Percentiles rank a stretch among this genome's conserved stretches.
These are phyloP conservation scores for Danionella cerebrum DNA, from an alignment of 2,113 vertebrate genomes.

Conservation along the genomic window DNA sequence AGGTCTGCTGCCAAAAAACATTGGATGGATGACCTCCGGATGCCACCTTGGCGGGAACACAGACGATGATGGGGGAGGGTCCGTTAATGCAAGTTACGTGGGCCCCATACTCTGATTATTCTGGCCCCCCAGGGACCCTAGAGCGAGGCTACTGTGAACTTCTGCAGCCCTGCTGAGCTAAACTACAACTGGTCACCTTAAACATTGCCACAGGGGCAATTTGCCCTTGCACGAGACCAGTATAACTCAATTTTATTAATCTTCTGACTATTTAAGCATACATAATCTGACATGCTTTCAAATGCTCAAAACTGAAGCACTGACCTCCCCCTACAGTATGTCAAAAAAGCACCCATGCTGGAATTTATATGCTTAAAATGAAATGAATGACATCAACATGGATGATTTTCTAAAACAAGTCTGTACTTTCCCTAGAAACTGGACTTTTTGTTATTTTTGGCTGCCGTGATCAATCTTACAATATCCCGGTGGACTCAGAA, in stretches of 20 bases:
- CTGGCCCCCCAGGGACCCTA: constrained; percentile 28
- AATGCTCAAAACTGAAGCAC: neutral
- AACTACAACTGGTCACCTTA: neutral
- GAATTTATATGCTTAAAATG: constrained; percentile 29
- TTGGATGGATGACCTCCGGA: constrained; percentile 39
- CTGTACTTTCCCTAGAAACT: constrained; percentile 33
- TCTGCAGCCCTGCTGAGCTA: constrained; percentile 15
- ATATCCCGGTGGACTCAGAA: constrained; percentile 41
- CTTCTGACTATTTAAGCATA: neutral
- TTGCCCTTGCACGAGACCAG: constrained; percentile 2
- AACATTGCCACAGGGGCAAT: neutral
- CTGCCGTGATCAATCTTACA: constrained; percentile 40
- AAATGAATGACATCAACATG: constrained; percentile 40
- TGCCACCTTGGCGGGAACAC: constrained; percentile 34
- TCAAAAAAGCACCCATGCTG: constrained; percentile 15
- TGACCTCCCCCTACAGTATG: neutral
- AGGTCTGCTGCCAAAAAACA: constrained; percentile 27
- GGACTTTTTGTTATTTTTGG: constrained; percentile 48
- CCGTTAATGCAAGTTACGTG: neutral
- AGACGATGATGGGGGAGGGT: constrained; percentile 14
- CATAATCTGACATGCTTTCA: neutral
- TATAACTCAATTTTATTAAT: constrained; percentile 13
- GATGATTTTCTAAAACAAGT: constrained; percentile 38
- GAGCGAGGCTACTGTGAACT: constrained; percentile 37
- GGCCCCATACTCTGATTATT: constrained; percentile 36